Evolutionary conservation across 2,888 invertebrate genomes (phyloP), one percentile per base, ranked within the genome.

Genomic region (Dione vanillae): DNA sequence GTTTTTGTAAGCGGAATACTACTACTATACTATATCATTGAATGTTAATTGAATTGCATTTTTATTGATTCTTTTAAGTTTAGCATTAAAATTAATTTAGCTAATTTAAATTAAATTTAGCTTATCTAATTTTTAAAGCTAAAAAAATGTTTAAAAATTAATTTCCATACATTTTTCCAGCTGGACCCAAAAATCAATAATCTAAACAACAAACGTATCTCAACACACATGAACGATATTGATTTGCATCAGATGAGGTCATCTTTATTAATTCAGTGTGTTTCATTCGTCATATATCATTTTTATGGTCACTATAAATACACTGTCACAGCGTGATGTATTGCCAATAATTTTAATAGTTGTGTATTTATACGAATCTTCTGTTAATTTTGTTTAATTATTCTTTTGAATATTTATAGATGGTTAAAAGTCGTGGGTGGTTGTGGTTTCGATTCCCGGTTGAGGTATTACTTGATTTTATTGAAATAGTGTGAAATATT

Each of bases 251-350:
- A 64, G 68, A 77, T 77, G 77, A 74, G 76, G 71, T 77, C 77
- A 77, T 72, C 76, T 70, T 74, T 74, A 75, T 76, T 75, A 76
- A 74, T 75, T 76, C 75, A 70, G 59, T 71, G 72, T 74, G 76
- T 77, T 77, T 76, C 56, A 56, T 56, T 56, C 37, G 76, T 74
- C 70, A 73, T 69, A 71, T 74, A 75, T 77, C 78, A 77, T 77
- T 75, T 78, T 78, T 78, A 77, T 78, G 75, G 74, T 72, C 66
- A 74, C 74, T 73, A 76, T 75, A 76, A 76, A 76, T 77, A 71
- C 72, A 47, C 58, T 68, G 72, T 66, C 71, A 68, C 62, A 54
- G 70, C 54, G 66, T 78, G 78, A 77, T 78, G 74, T 76, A 78
- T 78, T 74, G 78, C 69, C 65, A 54, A 72, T 73, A 71, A 72